A percentile compares a stretch with the other conserved stretches of the same genome.
These are phyloP conservation scores for Cosmopolites sordidus DNA, from an alignment of 2,888 invertebrate genomes.

Conservation along the genomic window DNA sequence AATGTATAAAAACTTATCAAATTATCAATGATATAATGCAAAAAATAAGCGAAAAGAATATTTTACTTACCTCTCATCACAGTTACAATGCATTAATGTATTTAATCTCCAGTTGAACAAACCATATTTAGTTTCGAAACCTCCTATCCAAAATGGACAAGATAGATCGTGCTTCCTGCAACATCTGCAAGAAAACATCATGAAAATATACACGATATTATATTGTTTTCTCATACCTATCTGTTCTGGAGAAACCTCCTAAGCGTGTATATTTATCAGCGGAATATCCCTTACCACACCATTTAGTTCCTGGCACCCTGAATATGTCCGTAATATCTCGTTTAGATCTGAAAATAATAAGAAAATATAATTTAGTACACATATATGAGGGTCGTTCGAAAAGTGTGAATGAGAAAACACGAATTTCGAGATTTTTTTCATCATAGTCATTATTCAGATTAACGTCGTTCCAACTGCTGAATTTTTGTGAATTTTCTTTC, in stretches of 20 bases:
- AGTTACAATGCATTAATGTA: constrained; percentile 87
- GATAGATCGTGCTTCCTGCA: constrained; percentile 83
- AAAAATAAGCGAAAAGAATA: too few relatives aligned
- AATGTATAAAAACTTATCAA: too few relatives aligned
- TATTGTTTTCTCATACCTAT: constrained; percentile 41
- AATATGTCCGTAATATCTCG: constrained; percentile 62
- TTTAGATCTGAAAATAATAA: constrained; percentile 44
- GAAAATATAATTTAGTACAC: too few relatives aligned
- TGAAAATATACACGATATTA: too few relatives aligned
- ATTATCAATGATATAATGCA: too few relatives aligned
- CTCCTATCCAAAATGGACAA: constrained; percentile 81
- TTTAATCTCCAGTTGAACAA: constrained; percentile 86
- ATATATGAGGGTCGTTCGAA: too few relatives aligned
- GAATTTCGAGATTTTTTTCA: too few relatives aligned
- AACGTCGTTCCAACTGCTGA: too few relatives aligned
- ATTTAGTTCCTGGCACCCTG: constrained; percentile 84
- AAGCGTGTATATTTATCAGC: constrained; percentile 78
- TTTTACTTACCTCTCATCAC: constrained; percentile 85
- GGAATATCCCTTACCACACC: constrained; percentile 87
- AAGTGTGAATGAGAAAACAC: too few relatives aligned
- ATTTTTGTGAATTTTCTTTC: too few relatives aligned
- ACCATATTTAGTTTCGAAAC: constrained; percentile 78
- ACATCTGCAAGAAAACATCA: constrained; percentile 58
- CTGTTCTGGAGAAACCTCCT: constrained; percentile 78
- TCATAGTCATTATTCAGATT: too few relatives aligned